Base-by-base conservation (phyloP, 1,140 invertebrate species). In the Diuraphis noxia region DNA sequence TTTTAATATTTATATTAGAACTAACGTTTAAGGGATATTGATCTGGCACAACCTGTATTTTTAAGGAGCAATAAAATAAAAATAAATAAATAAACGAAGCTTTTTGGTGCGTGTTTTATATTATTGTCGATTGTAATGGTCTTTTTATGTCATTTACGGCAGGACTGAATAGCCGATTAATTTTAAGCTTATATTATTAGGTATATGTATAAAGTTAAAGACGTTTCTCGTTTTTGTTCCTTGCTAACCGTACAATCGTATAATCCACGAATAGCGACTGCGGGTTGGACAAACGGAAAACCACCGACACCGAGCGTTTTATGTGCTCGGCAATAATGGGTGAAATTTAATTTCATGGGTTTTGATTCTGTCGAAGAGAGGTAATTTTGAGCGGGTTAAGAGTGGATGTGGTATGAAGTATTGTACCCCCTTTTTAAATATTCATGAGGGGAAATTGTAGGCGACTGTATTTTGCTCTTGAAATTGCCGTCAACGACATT, bases 321-420 rank as follows among this genome's bases (percentile, higher is more conserved):
- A 82, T 91, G 89, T 63, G 34, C 77, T 82, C 21, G 77, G 89
- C 36, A 81, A 49, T 82, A 91, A 91, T 79, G 77, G 88, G n/a
- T 36, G 41, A 79, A 91, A 91, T 91, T 91, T 91, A 91, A 91
- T 91, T 91, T 91, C 89, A 91, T 91, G 89, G 89, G 63, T 91
- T 91, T 91, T 91, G 89, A 91, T 91, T 91, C 77, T 36, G 49
- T 88, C 40, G 36, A 38, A 91, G 77, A 49, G 43, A 81, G 77
- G 77, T 79, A 81, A 36, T 52, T 91, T 91, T 46, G 43, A 91
- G 43, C 8, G 43, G 77, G 77, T 82, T 91, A 52, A 91, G 41
- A 49, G 77, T 30, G 72, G 43, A 81, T n/a, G 40, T n/a, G 43
- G 43, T 25, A 72, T n/a, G 9, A 17, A 52, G 77, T 40, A 6